phyloP scores from a whole-genome alignment of 2,888 invertebrate genomes.

The Heliconius erato region DNA sequence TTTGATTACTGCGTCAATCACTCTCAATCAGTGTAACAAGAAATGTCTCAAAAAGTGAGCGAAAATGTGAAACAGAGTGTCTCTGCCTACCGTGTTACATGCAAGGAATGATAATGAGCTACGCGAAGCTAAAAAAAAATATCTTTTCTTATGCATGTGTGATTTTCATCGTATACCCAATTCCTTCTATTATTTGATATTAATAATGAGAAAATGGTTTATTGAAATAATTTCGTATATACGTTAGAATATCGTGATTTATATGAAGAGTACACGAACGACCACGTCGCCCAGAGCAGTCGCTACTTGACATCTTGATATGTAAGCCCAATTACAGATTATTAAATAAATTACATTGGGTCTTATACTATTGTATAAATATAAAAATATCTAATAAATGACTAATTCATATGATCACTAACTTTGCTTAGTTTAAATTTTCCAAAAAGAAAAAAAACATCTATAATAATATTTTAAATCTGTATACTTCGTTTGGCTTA shows the following conservation, averaged over 20 bases:
- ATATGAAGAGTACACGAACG: background rate
- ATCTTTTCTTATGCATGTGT: too few relatives aligned
- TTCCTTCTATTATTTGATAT: background rate
- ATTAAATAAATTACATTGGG: background rate
- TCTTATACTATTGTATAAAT: background rate
- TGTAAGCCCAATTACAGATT: background rate
- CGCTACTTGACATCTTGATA: background rate
- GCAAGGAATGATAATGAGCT: too few relatives aligned
- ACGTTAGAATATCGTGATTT: background rate
- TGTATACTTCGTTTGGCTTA: too few relatives aligned
- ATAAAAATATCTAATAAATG: background rate
- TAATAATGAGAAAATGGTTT: background rate
- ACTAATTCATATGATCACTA: background rate
- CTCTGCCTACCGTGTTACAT: background rate
- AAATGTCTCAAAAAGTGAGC: background rate
- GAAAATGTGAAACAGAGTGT: background rate
- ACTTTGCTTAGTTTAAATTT: background rate
- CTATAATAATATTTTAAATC: background rate
- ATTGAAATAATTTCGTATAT: background rate
- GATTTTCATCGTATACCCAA: too few relatives aligned
- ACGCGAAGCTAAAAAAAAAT: too few relatives aligned
- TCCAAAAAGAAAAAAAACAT: background rate
- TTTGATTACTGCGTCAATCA: too few relatives aligned
- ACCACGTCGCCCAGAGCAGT: background rate
- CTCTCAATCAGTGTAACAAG: too few relatives aligned